phyloP scores from a whole-genome alignment of 1,140 invertebrate genomes.

The Zophobas atratus region DNA sequence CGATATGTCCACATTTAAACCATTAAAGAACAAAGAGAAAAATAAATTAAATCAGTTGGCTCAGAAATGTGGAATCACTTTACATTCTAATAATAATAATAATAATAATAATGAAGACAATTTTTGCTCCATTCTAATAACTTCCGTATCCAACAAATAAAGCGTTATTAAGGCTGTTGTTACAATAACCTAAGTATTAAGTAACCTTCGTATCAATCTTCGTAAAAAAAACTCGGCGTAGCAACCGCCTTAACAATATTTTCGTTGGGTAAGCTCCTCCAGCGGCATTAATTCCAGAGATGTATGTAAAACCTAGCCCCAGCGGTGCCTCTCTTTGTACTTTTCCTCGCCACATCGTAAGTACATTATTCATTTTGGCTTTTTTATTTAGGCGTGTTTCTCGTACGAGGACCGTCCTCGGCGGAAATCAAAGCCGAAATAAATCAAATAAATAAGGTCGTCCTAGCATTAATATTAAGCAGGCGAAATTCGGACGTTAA shows the following conservation, averaged over 20 bases:
- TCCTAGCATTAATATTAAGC: not conserved
- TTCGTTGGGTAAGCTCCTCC: no score
- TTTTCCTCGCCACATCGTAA: not conserved
- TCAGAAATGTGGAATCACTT: not conserved
- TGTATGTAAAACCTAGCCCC: no score
- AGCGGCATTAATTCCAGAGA: no score
- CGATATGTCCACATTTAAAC: not conserved
- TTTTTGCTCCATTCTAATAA: not conserved
- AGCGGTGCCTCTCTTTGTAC: not conserved
- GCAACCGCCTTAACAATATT: no score
- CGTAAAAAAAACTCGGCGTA: no score
- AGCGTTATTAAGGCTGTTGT: no score
- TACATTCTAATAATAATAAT: not conserved
- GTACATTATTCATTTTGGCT: conserved; percentile 11
- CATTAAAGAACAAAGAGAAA: not conserved
- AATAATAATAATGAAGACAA: not conserved
- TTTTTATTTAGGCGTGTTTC: not conserved
- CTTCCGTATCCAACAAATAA: no score
- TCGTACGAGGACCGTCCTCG: not conserved
- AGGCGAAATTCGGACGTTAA: no score
- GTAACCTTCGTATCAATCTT: no score
- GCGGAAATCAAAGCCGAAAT: not conserved
- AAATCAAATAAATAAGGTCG: not conserved
- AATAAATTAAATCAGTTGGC: conserved; percentile 1
- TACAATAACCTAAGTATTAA: no score